These are phyloP conservation scores for Sebastes hopkinsi DNA, from an alignment of 2,797 vertebrate genomes.

Conservation along the genomic window DNA sequence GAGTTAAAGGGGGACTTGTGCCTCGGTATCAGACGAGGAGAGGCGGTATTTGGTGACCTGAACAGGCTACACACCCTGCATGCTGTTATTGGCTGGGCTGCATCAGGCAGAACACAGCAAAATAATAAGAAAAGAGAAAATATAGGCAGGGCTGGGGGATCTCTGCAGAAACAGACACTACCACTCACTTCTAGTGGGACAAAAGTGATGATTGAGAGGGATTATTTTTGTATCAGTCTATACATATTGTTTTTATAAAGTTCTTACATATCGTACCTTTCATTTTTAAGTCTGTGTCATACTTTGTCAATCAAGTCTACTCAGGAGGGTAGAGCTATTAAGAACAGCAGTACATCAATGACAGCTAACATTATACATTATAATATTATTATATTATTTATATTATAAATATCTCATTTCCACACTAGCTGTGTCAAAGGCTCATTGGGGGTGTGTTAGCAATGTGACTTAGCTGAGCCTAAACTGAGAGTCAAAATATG, in stretches of 20 bases:
- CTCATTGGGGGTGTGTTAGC: not conserved
- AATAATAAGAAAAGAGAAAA: not conserved
- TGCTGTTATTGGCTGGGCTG: no score
- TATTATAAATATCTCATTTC: not conserved
- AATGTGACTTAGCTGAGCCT: not conserved
- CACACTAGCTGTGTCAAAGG: not conserved
- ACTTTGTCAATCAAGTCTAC: not conserved
- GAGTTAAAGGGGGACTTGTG: no score
- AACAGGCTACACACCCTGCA: no score
- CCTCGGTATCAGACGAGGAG: accelerated
- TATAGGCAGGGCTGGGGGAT: not conserved
- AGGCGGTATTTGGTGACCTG: no score
- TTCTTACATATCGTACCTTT: no score
- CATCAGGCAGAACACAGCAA: accelerated
- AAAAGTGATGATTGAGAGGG: no score
- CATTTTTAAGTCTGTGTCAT: not conserved
- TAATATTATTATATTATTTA: no score
- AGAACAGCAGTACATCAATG: not conserved
- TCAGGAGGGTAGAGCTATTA: not conserved
- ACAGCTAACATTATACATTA: not conserved
- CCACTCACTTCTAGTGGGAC: no score
- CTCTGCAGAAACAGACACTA: no score
- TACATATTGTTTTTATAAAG: no score
- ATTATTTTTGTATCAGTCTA: no score
- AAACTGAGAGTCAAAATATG: not conserved